phyloP scores from a whole-genome alignment of 2,113 vertebrate genomes.

The Hydrolagus affinis region DNA sequence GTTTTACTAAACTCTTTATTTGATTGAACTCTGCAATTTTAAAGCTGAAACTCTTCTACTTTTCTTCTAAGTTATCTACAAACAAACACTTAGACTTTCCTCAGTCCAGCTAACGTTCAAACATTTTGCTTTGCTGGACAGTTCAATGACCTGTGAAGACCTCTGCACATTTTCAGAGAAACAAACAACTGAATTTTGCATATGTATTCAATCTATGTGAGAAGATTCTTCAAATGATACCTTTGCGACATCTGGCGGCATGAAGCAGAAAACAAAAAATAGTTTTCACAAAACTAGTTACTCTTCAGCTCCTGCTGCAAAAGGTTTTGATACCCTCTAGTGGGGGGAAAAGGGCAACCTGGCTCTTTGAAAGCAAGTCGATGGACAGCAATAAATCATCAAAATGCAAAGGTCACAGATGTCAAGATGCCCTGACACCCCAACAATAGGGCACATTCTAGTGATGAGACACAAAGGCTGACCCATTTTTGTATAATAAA shows the following conservation, averaged over 20 bases:
- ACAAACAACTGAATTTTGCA: slow-evolving; percentile 63
- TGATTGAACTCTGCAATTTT: too few species aligned
- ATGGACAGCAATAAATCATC: slow-evolving; percentile 77
- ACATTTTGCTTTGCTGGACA: slow-evolving; percentile 73
- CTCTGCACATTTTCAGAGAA: slow-evolving; percentile 68
- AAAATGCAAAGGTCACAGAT: slow-evolving; percentile 90
- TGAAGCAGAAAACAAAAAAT: slow-evolving; percentile 64
- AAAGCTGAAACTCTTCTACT: background rate
- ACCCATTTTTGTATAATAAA: slow-evolving; percentile 80
- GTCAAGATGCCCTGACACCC: slow-evolving; percentile 94
- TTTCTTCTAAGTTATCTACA: background rate
- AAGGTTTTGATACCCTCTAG: slow-evolving; percentile 91
- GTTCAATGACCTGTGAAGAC: slow-evolving; percentile 92
- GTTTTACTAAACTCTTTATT: background rate
- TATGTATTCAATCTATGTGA: slow-evolving; percentile 38
- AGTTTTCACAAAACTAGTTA: slow-evolving; percentile 55
- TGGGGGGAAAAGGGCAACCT: slow-evolving; percentile 78
- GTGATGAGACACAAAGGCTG: slow-evolving; percentile 75
- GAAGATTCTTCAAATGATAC: slow-evolving; percentile 72
- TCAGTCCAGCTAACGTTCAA: background rate
- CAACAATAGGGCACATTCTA: slow-evolving; percentile 93
- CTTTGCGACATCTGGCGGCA: slow-evolving; percentile 99
- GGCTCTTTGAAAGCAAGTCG: slow-evolving; percentile 57
- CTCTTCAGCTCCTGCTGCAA: slow-evolving; percentile 67
- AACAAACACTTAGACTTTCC: background rate